phyloP scores from a whole-genome alignment of 2,888 invertebrate genomes.

The Ormyrus rosae region DNA sequence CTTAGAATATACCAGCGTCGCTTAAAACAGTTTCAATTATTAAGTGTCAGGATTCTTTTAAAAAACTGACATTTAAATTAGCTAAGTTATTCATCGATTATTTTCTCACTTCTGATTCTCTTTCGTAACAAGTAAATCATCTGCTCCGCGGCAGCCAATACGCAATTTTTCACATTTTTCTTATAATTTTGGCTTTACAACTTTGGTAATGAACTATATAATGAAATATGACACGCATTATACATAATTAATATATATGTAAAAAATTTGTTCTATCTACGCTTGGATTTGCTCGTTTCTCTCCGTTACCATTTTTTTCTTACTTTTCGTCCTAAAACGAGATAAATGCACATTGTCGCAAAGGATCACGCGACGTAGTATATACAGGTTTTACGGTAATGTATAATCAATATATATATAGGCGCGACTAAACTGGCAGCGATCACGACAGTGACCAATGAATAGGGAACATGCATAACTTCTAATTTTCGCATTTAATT shows the following conservation, averaged over 20 bases:
- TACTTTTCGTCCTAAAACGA: conserved; percentile 8
- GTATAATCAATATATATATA: not conserved
- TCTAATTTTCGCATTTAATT: not conserved
- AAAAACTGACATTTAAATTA: conserved; percentile 21
- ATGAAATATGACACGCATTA: conserved; percentile 39
- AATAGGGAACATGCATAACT: conserved; percentile 16
- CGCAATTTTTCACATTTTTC: conserved; percentile 7
- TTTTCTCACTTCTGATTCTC: not conserved
- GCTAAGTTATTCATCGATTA: conserved; percentile 13
- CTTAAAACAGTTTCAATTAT: not conserved
- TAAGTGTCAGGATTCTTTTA: conserved; percentile 17
- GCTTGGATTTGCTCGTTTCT: conserved; percentile 7
- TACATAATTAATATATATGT: conserved; percentile 35
- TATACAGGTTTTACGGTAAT: not conserved
- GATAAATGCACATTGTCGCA: conserved; percentile 30
- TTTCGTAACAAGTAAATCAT: conserved; percentile 28
- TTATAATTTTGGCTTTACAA: conserved; percentile 24
- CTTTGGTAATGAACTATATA: conserved; percentile 38
- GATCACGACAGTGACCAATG: conserved; percentile 26
- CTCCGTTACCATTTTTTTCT: not conserved
- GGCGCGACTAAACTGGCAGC: conserved; percentile 5
- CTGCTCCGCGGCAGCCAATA: conserved; percentile 6
- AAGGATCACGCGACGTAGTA: no score
- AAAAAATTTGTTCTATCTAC: conserved; percentile 45
- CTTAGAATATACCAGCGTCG: conserved; percentile 30